Evolutionary conservation across 1,140 invertebrate genomes (phyloP).

Genomic region (Leptopilina clavipes): DNA sequence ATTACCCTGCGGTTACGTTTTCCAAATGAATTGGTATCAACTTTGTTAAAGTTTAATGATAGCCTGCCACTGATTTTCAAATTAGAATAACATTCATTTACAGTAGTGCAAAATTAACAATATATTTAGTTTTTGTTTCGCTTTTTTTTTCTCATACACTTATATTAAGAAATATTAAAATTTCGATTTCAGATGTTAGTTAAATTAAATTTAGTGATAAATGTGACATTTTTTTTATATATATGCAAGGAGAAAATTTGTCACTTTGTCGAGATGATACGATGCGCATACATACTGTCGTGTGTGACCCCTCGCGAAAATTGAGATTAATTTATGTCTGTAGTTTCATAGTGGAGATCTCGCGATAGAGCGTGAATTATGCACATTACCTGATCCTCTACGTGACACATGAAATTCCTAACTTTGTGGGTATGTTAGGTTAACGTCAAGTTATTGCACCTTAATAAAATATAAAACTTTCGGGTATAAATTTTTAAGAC

Average conservation of each 20-base stretch:
- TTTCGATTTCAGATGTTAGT: too few relatives aligned
- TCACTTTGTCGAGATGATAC: slow-evolving; percentile 8
- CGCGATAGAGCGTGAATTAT: slow-evolving; percentile 53
- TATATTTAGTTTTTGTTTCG: too few relatives aligned
- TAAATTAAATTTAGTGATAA: not conserved
- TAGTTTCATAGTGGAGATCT: slow-evolving; percentile 39
- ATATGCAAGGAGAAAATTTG: slow-evolving; percentile 3
- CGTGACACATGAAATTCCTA: slow-evolving; percentile 34
- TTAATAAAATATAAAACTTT: not conserved
- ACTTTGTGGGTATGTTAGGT: slow-evolving; percentile 11
- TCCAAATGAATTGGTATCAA: not conserved
- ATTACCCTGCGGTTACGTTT: not conserved
- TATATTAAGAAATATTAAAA: too few relatives aligned
- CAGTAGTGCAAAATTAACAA: too few relatives aligned
- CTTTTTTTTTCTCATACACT: too few relatives aligned
- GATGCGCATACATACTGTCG: not conserved
- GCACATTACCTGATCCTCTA: slow-evolving; percentile 33
- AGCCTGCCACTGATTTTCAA: not conserved
- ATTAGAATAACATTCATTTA: not conserved
- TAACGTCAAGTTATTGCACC: not conserved
- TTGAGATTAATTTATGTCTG: slow-evolving; percentile 54
- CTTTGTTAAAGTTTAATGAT: slow-evolving; percentile 4
- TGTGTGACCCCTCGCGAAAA: slow-evolving; percentile 39
- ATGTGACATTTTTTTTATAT: not conserved
- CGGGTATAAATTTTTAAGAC: not conserved